These are phyloP conservation scores for Himalopsyche phryganea DNA, from an alignment of 1,140 invertebrate species.

Conservation along the genomic window DNA sequence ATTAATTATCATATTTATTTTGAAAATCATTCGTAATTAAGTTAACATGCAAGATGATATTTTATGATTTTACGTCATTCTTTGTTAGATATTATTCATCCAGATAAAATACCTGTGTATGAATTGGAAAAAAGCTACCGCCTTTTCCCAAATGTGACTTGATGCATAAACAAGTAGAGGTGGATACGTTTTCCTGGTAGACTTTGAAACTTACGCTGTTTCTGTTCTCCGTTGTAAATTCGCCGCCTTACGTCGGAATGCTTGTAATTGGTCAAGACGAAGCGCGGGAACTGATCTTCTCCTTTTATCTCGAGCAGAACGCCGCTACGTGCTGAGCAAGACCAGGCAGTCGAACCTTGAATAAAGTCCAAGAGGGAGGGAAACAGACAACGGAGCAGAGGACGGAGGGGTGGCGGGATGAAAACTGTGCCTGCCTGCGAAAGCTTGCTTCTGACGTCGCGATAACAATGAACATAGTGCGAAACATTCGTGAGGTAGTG, in stretches of 20 bases:
- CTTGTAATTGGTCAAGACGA: conserved; percentile 29
- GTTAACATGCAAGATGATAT: no score
- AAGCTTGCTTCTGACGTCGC: neutral
- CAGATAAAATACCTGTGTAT: no score
- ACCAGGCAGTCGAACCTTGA: neutral
- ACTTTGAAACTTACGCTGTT: no score
- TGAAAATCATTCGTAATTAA: no score
- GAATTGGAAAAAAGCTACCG: no score
- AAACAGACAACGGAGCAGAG: neutral
- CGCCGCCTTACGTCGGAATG: conserved; percentile 21
- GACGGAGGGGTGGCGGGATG: neutral
- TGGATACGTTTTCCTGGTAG: no score
- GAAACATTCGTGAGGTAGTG: no score
- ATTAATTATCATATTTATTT: no score
- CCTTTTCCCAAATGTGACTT: no score
- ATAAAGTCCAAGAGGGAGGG: conserved; percentile 1
- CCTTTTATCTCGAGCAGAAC: conserved; percentile 27
- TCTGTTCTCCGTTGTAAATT: conserved; percentile 22
- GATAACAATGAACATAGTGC: neutral
- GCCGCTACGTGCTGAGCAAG: conserved; percentile 1
- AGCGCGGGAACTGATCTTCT: conserved; percentile 21
- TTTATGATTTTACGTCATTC: no score
- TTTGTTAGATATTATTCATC: no score
- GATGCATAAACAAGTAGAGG: no score
- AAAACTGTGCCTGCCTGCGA: neutral